Evolutionary conservation across 1,140 invertebrate species (phyloP), one percentile per base, ranked within the genome.

Genomic region (Hydropsyche tenuis): DNA sequence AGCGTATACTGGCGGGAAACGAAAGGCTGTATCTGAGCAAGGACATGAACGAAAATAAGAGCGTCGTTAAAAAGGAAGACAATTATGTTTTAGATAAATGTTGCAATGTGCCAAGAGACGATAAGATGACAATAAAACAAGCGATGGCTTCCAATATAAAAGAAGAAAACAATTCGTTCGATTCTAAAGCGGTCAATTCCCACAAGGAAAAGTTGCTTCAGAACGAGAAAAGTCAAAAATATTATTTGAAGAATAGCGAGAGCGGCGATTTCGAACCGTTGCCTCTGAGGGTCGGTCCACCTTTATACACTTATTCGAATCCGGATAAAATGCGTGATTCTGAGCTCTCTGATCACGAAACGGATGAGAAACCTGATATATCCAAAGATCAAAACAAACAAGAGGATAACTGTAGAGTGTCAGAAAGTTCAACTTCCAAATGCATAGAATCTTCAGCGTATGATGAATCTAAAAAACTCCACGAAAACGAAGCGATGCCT

Each of bases 261-360:
- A 83, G 81, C 4, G 82, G 84, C 4, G 85, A 87, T 72, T 85
- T 86, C 72, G 90, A 92, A 79, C 89, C 90, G 0, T 87, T 90
- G 56, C 90, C 91, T 1, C 88, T 91, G 73, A 85, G 91, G 76
- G 87, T 90, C 43, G 90, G 89, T 9, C 91, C 91, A 25, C 89
- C 91, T 3, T 81, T 92, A 5, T 93, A 92, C 79, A 92, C 91
- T 0, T 93, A 93, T 77, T 92, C 92, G 0, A 92, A 92, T 81
- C 89, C 90, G 0, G 91, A 90, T 75, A 90, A 89, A 76, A 75
- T 80, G 68, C 78, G 79, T 37, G 74, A 79, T 25, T 72, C 77
- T 18, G 81, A 83, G 6, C 25, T 78, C 2, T 73, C 73, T 7
- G 80, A 81, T 9, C 69, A 73, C n/a, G 81, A 82, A 48, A 79